These are phyloP conservation scores for Zhuqinia jingwanae DNA, from an alignment of 2,888 invertebrate genomes.

Conservation along the genomic window DNA sequence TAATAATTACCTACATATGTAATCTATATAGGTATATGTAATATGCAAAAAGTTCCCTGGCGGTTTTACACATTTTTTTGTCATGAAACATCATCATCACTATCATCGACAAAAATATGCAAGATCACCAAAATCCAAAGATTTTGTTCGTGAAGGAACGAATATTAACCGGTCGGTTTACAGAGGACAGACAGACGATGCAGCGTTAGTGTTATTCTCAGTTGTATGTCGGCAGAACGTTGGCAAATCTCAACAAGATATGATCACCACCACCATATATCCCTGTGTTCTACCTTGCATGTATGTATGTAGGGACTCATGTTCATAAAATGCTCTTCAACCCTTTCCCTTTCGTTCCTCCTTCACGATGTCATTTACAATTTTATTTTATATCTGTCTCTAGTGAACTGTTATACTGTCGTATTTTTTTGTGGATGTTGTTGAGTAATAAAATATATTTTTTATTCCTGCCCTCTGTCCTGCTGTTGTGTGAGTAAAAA, in stretches of 20 bases:
- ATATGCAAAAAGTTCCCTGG: conserved; percentile 29
- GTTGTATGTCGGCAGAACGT: conserved; percentile 26
- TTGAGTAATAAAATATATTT: conserved; percentile 18
- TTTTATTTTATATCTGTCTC: conserved; percentile 3
- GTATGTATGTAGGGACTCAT: too few species aligned
- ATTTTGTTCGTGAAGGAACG: not conserved
- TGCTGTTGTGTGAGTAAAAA: not conserved
- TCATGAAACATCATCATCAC: conserved; percentile 1
- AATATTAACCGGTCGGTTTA: not conserved
- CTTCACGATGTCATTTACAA: conserved; percentile 20
- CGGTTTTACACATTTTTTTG: conserved; percentile 38
- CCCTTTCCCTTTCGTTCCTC: conserved; percentile 26
- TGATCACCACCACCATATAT: not conserved
- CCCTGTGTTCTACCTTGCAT: not conserved
- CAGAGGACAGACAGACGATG: too few species aligned
- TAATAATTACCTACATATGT: not conserved
- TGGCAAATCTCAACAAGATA: conserved; percentile 15
- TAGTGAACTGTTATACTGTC: conserved; percentile 24
- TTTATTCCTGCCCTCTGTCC: not conserved
- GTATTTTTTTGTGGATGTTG: not conserved
- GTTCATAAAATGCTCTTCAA: too few species aligned
- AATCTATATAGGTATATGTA: conserved; percentile 1
- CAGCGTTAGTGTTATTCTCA: not conserved
- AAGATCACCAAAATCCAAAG: conserved; percentile 1
- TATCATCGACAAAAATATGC: not conserved